These are phyloP conservation scores for Orgyia antiqua DNA, from an alignment of 2,888 invertebrate genomes.

Conservation along the genomic window DNA sequence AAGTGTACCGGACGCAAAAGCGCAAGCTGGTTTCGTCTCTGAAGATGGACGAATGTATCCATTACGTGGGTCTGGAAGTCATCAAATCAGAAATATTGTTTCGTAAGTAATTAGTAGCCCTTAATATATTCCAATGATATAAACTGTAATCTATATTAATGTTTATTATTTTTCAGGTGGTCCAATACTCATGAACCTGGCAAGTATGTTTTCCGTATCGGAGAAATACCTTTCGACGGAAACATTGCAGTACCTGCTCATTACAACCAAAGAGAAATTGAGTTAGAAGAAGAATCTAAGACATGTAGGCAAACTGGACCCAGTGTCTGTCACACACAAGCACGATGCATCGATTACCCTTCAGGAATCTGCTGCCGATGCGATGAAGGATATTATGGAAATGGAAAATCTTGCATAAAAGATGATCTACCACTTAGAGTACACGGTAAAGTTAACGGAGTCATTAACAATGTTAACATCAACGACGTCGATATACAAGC, in stretches of 20 bases:
- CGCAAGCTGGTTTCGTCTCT: slow-evolving; percentile 94
- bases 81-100: slow-evolving; percentile 87
- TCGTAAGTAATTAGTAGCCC: no score
- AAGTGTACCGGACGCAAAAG: slow-evolving; percentile 91
- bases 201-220: slow-evolving; percentile 91
- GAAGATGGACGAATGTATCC: slow-evolving; percentile 87
- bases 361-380: slow-evolving; percentile 95
- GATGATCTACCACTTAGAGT: slow-evolving; percentile 91
- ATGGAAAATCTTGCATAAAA: slow-evolving; percentile 93
- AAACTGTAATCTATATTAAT: not conserved
- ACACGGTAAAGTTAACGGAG: slow-evolving; percentile 91
- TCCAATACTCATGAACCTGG: slow-evolving; percentile 92
- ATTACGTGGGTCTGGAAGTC: slow-evolving; percentile 94
- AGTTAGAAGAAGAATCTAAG: slow-evolving; percentile 65
- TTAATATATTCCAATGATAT: no score
- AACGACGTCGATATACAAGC: slow-evolving; percentile 91
- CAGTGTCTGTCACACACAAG: slow-evolving; percentile 88
- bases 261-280: slow-evolving; percentile 59
- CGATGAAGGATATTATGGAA: slow-evolving; percentile 91
- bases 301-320: slow-evolving; percentile 82
- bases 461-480: slow-evolving; percentile 86
- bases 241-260: slow-evolving; percentile 84
- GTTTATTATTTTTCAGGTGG: slow-evolving; percentile 77
- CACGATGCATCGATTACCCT: slow-evolving; percentile 88
- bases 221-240: slow-evolving; percentile 79